These are phyloP conservation scores for Teinopalpus imperialis DNA, from an alignment of 2,888 invertebrate genomes.

Conservation along the genomic window DNA sequence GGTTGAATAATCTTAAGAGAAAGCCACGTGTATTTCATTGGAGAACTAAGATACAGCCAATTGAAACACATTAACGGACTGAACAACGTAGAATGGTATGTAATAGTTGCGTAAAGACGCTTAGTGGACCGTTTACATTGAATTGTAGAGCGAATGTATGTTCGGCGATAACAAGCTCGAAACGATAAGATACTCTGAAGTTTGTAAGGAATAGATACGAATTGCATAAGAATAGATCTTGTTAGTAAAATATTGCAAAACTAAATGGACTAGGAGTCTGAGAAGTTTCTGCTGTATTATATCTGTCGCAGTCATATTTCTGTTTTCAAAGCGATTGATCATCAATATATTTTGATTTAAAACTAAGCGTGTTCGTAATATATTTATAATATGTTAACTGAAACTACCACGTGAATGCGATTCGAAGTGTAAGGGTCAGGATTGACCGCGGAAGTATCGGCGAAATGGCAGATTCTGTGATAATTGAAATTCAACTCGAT, in stretches of 20 bases:
- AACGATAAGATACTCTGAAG: constrained; percentile 10
- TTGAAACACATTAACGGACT: constrained; percentile 26
- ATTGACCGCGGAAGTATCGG: no score
- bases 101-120: constrained; percentile 11
- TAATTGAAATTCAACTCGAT: no score
- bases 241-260: constrained; percentile 9
- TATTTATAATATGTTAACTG: no score
- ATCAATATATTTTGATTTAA: no score
- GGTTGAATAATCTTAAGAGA: constrained; percentile 34
- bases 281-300: no score
- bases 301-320: no score
- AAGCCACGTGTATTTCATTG: constrained; percentile 32
- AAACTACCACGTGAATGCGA: no score
- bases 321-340: no score
- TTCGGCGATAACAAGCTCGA: constrained; percentile 2
- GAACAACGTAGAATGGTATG: constrained; percentile 16
- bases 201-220: not conserved
- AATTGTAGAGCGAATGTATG: not conserved
- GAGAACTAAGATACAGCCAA: constrained; percentile 27
- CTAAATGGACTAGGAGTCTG: constrained; percentile 4
- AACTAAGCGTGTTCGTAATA: no score
- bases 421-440: no score
- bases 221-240: constrained; percentile 7
- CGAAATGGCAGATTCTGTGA: no score
- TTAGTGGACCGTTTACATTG: constrained; percentile 13